Evolutionary conservation across 2,797 vertebrate genomes (phyloP).

Genomic region (Anas bernieri): DNA sequence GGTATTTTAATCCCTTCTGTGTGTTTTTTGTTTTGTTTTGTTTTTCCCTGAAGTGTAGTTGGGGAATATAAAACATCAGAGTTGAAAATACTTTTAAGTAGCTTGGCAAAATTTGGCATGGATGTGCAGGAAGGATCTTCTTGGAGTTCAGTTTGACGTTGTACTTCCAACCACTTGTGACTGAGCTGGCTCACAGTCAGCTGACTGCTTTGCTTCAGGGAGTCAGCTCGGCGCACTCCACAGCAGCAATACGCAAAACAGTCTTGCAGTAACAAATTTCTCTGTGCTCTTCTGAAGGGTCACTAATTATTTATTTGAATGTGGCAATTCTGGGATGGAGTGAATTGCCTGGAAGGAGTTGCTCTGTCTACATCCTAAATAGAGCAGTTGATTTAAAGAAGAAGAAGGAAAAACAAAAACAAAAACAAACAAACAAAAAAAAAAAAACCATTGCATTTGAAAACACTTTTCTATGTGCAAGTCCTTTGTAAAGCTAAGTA

Average conservation of each 20-base stretch:
- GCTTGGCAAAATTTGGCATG: not conserved
- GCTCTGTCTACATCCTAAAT: not conserved
- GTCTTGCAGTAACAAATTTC: not conserved
- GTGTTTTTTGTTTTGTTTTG: not conserved
- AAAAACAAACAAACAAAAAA: not conserved
- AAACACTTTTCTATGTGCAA: not conserved
- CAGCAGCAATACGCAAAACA: not conserved
- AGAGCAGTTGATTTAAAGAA: not conserved
- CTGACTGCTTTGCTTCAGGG: conserved; percentile 6
- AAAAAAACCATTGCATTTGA: not conserved
- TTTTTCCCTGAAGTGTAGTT: not conserved
- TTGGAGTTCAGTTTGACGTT: not conserved
- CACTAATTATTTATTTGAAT: not conserved
- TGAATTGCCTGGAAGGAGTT: not conserved
- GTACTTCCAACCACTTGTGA: not conserved
- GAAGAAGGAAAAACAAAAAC: too few relatives aligned
- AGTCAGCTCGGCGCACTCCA: not conserved
- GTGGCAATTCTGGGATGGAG: not conserved
- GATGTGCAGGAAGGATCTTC: not conserved
- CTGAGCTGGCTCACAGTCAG: not conserved
- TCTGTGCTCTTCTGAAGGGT: not conserved
- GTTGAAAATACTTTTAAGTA: not conserved
- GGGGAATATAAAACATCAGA: not conserved
- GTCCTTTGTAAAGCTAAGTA: not conserved
- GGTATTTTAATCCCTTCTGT: not conserved